phyloP scores from a whole-genome alignment of 2,113 vertebrate species.

The Mus spicilegus region DNA sequence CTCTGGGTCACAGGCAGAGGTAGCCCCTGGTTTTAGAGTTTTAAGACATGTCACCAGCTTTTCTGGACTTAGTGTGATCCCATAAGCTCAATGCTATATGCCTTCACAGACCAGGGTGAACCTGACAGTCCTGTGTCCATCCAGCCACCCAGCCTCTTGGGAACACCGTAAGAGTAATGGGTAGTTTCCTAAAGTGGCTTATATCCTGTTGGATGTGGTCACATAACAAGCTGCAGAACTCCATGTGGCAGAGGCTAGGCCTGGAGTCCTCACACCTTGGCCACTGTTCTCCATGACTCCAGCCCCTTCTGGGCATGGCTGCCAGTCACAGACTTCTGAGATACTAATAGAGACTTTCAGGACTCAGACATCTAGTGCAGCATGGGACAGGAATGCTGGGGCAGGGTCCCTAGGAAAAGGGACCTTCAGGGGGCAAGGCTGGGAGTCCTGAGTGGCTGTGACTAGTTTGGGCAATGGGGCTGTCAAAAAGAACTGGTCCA shows the following conservation, averaged over 20 bases:
- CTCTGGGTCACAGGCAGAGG: background rate
- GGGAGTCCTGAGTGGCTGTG: background rate
- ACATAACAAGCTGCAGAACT: background rate
- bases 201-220: background rate
- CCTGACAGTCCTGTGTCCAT: too few relatives aligned
- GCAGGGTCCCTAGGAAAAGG: background rate
- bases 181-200: background rate
- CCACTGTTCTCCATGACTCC: background rate
- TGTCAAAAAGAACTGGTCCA: background rate
- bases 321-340: background rate
- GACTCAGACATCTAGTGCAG: background rate
- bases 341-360: background rate
- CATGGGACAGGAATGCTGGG: background rate
- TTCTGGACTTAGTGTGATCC: background rate
- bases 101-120: background rate
- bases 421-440: background rate
- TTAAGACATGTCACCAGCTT: background rate
- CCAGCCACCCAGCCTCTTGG: background rate
- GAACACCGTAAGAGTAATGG: background rate
- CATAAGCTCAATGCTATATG: too few relatives aligned
- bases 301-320: background rate
- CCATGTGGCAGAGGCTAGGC: background rate
- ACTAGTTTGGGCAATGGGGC: background rate
- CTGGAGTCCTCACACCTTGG: background rate
- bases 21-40: too few relatives aligned